Evolutionary conservation across 2,888 invertebrate species (phyloP), one percentile per base, ranked within the genome.

Genomic region (Poecilus cupreus): DNA sequence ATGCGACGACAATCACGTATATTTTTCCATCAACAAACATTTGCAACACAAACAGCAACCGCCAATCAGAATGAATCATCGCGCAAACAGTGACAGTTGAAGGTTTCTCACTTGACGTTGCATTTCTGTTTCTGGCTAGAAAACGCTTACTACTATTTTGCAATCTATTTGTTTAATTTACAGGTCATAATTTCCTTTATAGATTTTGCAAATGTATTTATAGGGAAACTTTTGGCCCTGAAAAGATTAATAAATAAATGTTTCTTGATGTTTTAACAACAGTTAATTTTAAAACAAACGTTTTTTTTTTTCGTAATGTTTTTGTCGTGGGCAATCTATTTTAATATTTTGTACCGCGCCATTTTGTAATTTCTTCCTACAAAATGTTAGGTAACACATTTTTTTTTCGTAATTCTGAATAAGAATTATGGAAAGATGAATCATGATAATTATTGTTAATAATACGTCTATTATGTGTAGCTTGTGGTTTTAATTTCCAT

Each of bases 21-120:
- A n/a, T n/a, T 32, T 51, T 37, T 32, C 37, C 13, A 68, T 32
- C 37, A 68, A 37, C 60, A 37, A 60, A 68, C 37, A 68, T 37
- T 37, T 68, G 64, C 64, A 68, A 18, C 37, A 13, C 64, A 68
- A 68, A 68, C 20, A 68, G 37, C n/a, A n/a, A n/a, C n/a, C n/a
- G n/a, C 64, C 37, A 68, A 68, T 68, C 64, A 68, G 18, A 68
- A 68, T 68, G 64, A 68, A 20, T 68, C 64, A 68, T 68, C 64
- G 13, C 10, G 37, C n/a, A 68, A 37, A 68, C 37, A 37, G 64
- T 18, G 37, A 68, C 37, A 37, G 37, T 18, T 13, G 64, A 68
- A 68, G 64, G 74, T 74, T 74, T 51, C 74, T 39, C n/a, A 46
- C n/a, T 74, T 49, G 26, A 74, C 74, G 46, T 2, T n/a, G 51